Conservation (phyloP, 2,797 vertebrate genomes). For the Ctenosaura bakeri region DNA sequence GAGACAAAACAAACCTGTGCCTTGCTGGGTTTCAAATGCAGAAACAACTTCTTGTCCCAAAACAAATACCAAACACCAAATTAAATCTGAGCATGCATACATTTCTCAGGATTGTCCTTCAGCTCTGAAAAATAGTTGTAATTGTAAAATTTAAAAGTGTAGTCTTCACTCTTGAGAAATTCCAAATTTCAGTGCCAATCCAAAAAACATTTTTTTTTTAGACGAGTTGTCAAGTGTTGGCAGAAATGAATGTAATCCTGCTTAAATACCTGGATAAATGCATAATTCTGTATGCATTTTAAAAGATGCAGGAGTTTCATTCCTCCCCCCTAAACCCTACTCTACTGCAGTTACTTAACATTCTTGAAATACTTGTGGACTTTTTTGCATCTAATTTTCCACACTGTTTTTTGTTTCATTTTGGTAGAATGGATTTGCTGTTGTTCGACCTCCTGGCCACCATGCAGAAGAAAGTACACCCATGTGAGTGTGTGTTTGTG, state of each 20-base stretch:
- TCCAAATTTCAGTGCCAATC: neutral
- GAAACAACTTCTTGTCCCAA: neutral
- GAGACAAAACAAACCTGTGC: neutral
- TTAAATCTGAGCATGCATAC: neutral
- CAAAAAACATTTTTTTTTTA: neutral
- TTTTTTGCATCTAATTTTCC: neutral
- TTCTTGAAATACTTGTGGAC: rapidly evolving
- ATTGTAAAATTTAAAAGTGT: neutral
- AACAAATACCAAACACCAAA: neutral
- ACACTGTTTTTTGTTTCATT: neutral
- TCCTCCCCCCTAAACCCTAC: neutral
- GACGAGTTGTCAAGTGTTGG: neutral
- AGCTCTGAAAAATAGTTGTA: neutral
- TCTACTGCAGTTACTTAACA: neutral
- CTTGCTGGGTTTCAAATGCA: neutral
- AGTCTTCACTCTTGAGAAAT: neutral
- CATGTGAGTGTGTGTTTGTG: constrained; percentile 85
- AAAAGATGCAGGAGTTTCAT: neutral
- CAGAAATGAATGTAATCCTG: neutral
- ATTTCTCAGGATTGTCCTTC: neutral
- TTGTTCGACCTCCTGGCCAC: constrained; percentile 95
- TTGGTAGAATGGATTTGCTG: constrained; percentile 93
- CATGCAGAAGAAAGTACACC: constrained; percentile 97
- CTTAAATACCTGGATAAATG: neutral
- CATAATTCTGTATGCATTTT: neutral